Base-by-base conservation (phyloP, 2,888 invertebrate genomes). In the Athetis lepigone region DNA sequence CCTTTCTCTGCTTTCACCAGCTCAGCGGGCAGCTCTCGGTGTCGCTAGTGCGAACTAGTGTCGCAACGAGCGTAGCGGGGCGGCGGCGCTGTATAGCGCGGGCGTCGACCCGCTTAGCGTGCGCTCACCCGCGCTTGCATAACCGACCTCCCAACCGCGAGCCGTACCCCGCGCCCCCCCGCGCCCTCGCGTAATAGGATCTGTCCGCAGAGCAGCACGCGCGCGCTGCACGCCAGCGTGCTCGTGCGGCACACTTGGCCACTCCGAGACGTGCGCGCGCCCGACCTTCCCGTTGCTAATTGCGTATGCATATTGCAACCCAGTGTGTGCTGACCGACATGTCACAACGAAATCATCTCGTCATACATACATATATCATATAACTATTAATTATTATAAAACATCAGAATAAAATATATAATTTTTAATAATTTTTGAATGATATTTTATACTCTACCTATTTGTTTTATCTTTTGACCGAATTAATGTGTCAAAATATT, bases 51-150 rank as follows among this genome's bases (percentile, higher is more conserved):
- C 79, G 77, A 79, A 82, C 83, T 84, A 86, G 87, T 90, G 92
- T 91, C 88, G 92, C 93, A 91, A 90, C 83, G 80, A 83, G 85
- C 85, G 77, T 84, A 84, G 86, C 86, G 85, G 83, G 84, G 88
- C 85, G 84, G 88, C 85, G 80, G 82, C 82, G 79, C 72, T 79
- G 84, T 82, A 84, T 80, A 83, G 85, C 92, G 94, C 96, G 96
- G 95, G 93, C 96, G 95, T 92, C 96, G 96, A 96, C 96, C 96
- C 92, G 96, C 95, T 96, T 96, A 95, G 92, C 95, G 95, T 95
- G 96, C 96, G 96, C 95, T 96, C 96, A 96, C 96, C 94, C 91
- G 90, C 89, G 91, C 92, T 94, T 94, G 94, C 94, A 93, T 94
- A 93, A 93, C 91, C 92, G 89, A 91, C 91, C 90, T 88, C 90